A percentile compares a stretch with the other conserved stretches of the same genome.
phyloP scores from a whole-genome alignment of 2,113 vertebrate species.

The Pithys albifrons region DNA sequence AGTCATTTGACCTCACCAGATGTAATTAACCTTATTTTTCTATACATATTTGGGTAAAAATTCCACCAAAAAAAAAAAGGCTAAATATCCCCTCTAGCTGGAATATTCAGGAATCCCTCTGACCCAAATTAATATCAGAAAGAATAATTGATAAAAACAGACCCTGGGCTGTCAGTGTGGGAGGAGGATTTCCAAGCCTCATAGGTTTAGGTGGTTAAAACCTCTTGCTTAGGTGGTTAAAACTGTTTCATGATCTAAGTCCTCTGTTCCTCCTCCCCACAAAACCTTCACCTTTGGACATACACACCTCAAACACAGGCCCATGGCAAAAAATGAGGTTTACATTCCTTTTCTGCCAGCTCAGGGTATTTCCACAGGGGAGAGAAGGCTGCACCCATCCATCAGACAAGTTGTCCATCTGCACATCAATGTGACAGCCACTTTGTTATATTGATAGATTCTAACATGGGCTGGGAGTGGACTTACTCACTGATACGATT shows the following conservation, averaged over 20 bases:
- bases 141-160: not conserved
- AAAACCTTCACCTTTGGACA: not conserved
- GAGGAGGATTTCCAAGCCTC: not conserved
- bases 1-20: not conserved
- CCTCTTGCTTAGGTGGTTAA: not conserved
- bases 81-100: not conserved
- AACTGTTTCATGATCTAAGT: not conserved
- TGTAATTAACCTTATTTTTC: not conserved
- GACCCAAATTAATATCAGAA: not conserved
- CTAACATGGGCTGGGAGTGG: not conserved
- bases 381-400: not conserved
- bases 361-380: not conserved
- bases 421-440: not conserved
- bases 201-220: not conserved
- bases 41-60: not conserved
- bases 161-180: rapidly evolving
- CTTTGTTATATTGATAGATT: constrained; percentile 38
- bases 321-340: rapidly evolving
- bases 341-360: not conserved
- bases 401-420: not conserved
- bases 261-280: rapidly evolving
- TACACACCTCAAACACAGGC: not conserved
- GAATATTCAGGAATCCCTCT: not conserved
- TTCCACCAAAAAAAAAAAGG: rapidly evolving
- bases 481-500: constrained; percentile 43